Base-by-base conservation (phyloP, 2,113 vertebrate species). In the Anolis sagrei region DNA sequence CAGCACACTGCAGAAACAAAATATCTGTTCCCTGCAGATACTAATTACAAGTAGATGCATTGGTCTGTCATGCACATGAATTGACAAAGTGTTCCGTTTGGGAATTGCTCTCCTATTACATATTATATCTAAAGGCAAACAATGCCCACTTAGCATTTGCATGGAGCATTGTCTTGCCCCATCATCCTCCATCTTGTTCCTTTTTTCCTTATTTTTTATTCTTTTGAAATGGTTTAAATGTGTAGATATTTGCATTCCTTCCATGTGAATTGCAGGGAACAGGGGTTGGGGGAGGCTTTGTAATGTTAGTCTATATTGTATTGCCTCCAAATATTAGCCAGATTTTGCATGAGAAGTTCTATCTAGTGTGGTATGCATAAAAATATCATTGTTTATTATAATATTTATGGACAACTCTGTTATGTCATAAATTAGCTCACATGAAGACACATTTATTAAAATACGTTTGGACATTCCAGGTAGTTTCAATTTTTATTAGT, bases 31-130 rank as follows among this genome's bases (percentile, higher is more conserved):
- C 34, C 21, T 44, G 19, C 61, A 18, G 13, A 68, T 48, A 14
- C 13, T 66, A 13, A 48, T 80, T 29, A 14, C 18, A 79, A 68
- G 39, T 54, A 25, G 48, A 11, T 23, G 18, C 14, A 48, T 44
- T 62, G 27, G 27, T 16, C 25, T 83, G 18, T 69, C 44, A 6
- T 58, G 72, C 61, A 0, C n/a, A 86, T 23, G 69, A 82, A 1
- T 86, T 96, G 95, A 96, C 95, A 95, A 96, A 93, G 93, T 84
- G 72, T 81, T 1, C 36, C 82, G 81, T 90, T 88, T 91, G 92
- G 82, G 88, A 91, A 92, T 85, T 82, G 78, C 74, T 91, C 39
- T 82, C 86, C 87, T 85, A 61, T 92, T 84, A 72, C 83, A 88
- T 92, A 88, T 92, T 76, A 70, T 85, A 86, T 90, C 91, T 79